These are phyloP conservation scores for Tiphia femorata DNA, from an alignment of 2,888 invertebrate genomes.

Conservation along the genomic window DNA sequence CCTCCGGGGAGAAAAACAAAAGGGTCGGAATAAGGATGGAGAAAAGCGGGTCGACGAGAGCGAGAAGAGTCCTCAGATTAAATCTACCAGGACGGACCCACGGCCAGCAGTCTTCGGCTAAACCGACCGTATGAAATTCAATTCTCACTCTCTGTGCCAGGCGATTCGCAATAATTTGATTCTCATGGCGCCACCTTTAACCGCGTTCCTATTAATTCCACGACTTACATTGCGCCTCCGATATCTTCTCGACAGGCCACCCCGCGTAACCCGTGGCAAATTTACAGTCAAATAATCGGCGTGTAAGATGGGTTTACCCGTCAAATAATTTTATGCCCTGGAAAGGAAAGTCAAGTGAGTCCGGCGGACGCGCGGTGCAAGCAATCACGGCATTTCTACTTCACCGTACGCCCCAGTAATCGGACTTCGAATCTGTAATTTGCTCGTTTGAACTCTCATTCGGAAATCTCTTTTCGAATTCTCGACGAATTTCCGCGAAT, in stretches of 20 bases:
- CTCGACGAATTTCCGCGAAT: too few relatives aligned
- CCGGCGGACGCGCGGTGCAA: too few relatives aligned
- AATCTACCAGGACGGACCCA: conserved; percentile 31
- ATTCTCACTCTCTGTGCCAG: conserved; percentile 17
- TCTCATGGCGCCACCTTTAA: conserved; percentile 30
- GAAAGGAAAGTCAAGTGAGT: too few relatives aligned
- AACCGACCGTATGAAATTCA: conserved; percentile 37
- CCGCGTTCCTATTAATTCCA: conserved; percentile 39
- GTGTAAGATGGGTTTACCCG: too few relatives aligned
- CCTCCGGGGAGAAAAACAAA: conserved; percentile 13
- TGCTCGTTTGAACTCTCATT: too few relatives aligned
- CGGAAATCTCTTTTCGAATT: too few relatives aligned
- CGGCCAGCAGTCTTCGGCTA: conserved; percentile 20
- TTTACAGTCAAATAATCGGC: background rate
- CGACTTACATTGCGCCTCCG: background rate
- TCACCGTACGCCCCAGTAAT: too few relatives aligned
- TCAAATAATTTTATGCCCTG: too few relatives aligned
- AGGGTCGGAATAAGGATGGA: conserved; percentile 11
- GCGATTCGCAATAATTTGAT: conserved; percentile 45
- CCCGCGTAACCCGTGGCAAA: background rate
- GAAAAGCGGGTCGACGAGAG: conserved; percentile 7
- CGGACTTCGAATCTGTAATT: too few relatives aligned
- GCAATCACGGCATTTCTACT: too few relatives aligned
- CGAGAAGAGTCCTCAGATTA: conserved; percentile 27
- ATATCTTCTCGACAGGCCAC: background rate